These are phyloP conservation scores for Ceyx melanurus DNA, from an alignment of 2,113 vertebrate genomes.

Conservation along the genomic window DNA sequence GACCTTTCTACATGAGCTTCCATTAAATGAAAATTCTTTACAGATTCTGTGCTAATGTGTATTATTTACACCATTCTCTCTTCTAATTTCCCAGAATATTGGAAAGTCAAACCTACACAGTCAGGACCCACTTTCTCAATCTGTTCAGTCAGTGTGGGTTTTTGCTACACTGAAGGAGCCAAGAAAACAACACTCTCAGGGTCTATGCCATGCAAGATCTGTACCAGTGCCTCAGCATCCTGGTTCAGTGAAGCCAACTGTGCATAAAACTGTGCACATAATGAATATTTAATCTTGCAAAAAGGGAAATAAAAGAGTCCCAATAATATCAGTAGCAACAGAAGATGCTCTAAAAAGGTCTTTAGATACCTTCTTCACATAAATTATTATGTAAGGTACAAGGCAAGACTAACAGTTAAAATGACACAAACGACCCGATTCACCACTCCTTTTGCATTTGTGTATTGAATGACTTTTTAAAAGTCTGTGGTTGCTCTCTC, in stretches of 20 bases:
- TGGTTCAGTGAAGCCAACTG: background rate
- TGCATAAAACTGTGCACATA: background rate
- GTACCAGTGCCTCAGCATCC: background rate
- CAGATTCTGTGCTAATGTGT: background rate
- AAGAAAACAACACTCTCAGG: background rate
- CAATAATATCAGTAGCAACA: background rate
- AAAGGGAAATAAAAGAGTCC: background rate
- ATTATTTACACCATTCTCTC: background rate
- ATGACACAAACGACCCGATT: background rate
- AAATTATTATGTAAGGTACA: background rate
- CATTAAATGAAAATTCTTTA: background rate
- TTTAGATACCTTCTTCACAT: background rate
- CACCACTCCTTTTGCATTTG: background rate
- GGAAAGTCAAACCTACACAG: background rate
- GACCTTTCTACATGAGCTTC: background rate
- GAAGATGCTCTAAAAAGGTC: background rate
- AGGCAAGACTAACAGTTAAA: background rate
- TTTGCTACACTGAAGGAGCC: background rate
- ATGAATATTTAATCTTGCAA: background rate
- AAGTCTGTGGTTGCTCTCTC: background rate
- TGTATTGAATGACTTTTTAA: background rate
- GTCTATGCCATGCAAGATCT: background rate
- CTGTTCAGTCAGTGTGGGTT: background rate
- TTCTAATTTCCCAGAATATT: background rate
- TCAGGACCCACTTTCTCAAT: background rate